Base-by-base conservation (phyloP, 1,140 invertebrate genomes). In the Dolichoris vasculosae region DNA sequence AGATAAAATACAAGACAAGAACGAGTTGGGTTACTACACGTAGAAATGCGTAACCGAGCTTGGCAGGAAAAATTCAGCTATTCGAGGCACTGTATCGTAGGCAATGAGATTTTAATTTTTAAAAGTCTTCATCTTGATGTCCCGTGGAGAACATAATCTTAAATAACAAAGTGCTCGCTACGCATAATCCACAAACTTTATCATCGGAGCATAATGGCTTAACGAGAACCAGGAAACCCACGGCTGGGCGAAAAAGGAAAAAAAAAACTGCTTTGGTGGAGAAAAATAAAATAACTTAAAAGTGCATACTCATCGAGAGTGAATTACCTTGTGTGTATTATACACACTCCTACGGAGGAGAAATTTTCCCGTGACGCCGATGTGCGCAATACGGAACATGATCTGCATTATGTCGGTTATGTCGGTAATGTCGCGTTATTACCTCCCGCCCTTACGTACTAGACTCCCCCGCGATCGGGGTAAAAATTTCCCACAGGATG, bases 401-500 rank as follows among this genome's bases (percentile, higher is more conserved):
- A 91, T 90, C 87, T 83, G 88, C 86, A 88, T 89, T 88, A 89
- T 86, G 81, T 82, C 88, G 38, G 86, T 89, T 88, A 89, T 86
- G 81, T 82, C 88, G 38, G 86, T 90, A 90, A 91, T 90, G 86
- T 91, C 88, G 90, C 89, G 88, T 91, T 90, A 88, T 90, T 59
- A 78, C 75, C 8, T 38, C 67, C 67, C 67, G 67, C 35, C 35
- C 20, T 69, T 69, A 69, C 67, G n/a, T 15, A 69, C 38, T 90
- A 88, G 86, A 89, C 90, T 90, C 90, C 89, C 90, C 89, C 89
- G 89, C 88, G 83, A 87, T 87, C 87, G 87, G 88, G 84, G 81
- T 75, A 87, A 82, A 87, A 88, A 82, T 91, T 92, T 92, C 91
- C 90, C 92, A 92, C 89, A 89, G 88, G 51, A 63, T 32, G 51